A percentile compares a stretch with the other conserved stretches of the same genome.
phyloP scores from a whole-genome alignment of 1,140 invertebrate species.

The Drosophila rhopaloa region DNA sequence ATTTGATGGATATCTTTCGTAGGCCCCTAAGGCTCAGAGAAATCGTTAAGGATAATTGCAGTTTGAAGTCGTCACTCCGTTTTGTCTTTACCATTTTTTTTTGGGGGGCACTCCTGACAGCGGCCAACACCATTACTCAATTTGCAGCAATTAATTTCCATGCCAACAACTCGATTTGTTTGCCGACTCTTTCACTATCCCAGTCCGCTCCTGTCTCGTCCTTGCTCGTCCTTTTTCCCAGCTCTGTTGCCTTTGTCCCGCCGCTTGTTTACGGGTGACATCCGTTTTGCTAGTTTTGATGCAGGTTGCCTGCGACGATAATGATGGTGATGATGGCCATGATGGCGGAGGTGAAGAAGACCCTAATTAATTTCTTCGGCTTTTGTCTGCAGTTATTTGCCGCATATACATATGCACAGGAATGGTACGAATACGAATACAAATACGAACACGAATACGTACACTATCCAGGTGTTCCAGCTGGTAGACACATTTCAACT shows the following conservation, averaged over 20 bases:
- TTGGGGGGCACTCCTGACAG: neutral
- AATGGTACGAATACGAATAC: neutral
- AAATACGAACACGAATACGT: too few relatives aligned
- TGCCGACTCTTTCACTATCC: slow-evolving; percentile 12
- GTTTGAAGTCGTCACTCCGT: neutral
- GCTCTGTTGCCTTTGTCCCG: slow-evolving; percentile 12
- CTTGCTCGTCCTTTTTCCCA: neutral
- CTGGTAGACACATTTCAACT: slow-evolving; percentile 54
- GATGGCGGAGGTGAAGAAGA: slow-evolving; percentile 14
- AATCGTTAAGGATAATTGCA: slow-evolving; percentile 5
- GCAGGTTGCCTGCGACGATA: slow-evolving; percentile 34
- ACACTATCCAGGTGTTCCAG: slow-evolving; percentile 21
- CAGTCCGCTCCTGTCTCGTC: neutral
- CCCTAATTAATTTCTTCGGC: slow-evolving; percentile 57
- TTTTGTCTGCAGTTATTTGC: slow-evolving; percentile 55
- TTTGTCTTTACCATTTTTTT: neutral
- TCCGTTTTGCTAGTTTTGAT: slow-evolving; percentile 50
- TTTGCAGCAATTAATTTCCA: slow-evolving; percentile 73
- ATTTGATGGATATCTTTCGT: too few relatives aligned
- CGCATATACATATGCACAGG: slow-evolving; percentile 38
- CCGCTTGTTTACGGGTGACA: slow-evolving; percentile 44
- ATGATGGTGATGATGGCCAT: slow-evolving; percentile 32
- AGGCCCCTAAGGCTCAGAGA: neutral
- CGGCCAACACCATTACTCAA: slow-evolving; percentile 56
- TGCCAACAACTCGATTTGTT: slow-evolving; percentile 68